Evolutionary conservation across 92 coral and sea anemone species (phyloP), one percentile per base, ranked within the genome.

Genomic region (Zoanthus sansibaricus): DNA sequence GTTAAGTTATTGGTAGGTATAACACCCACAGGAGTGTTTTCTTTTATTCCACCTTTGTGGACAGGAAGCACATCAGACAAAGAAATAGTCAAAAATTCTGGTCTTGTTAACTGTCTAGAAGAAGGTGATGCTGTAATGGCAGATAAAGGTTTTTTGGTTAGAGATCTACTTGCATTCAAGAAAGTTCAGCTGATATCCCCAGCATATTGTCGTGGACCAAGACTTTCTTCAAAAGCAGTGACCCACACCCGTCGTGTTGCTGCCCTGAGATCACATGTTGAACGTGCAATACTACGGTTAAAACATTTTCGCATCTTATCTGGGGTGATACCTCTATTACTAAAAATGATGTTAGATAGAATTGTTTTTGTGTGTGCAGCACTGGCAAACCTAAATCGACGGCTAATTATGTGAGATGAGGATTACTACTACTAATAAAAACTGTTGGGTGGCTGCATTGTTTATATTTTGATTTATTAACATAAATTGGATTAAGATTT

Each of bases 221-320:
- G 84, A 55, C 84, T 51, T 56, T 78, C 84, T 48, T 55, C 84
- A 44, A 51, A 51, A 52, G 71, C 71, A 6, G 33, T 51, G 52
- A 78, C 84, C 70, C 84, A 78, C 84, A 78, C 71, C 9, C 84
- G 70, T 47, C 87, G 87, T 69, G 87, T 67, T 68, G 87, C 87
- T 31, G 21, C 70, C 47, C 31, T 83, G 87, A 82, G 86, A 13
- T 56, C 86, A 59, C 73, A 64, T 64, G 73, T 82, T 25, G 49
- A 82, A 56, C 9, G 76, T 6, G 7, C 10, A 33, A 61, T 56
- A 37, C 25, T 71, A 42, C 71, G 47, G 54, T 79, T 84, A 1
- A 84, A 84, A 30, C 88, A 84, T 13, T 84, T 84, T 42, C 21
- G 69, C 15, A 84, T 84, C 21, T 48, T 84, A 49, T 71, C 88